A percentile compares a stretch with the other conserved stretches of the same genome.
Evolutionary conservation across 2,888 invertebrate species (phyloP).

Genomic region (Lamellibrachia columna): DNA sequence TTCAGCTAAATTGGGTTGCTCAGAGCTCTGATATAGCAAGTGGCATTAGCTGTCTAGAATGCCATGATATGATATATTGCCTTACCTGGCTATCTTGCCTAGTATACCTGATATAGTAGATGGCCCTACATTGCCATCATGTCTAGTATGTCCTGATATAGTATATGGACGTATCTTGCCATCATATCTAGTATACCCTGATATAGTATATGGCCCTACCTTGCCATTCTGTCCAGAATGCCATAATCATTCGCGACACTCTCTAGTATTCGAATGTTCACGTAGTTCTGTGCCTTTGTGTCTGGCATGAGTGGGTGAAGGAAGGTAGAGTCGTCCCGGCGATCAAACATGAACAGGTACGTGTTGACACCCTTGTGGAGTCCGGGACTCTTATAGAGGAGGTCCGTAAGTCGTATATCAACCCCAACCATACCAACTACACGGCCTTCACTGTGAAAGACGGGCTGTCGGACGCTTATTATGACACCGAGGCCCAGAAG

Average conservation of each 20-base stretch:
- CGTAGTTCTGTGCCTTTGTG: background rate
- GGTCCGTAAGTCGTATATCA: background rate
- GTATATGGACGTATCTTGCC: background rate
- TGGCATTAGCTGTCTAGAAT: no score
- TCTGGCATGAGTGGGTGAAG: background rate
- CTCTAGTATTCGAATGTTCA: background rate
- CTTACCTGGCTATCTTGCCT: no score
- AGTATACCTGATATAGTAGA: no score
- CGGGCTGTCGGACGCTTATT: background rate
- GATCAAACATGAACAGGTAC: background rate
- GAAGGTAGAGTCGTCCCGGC: background rate
- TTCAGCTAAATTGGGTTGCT: no score
- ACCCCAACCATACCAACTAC: background rate
- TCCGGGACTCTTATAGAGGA: background rate
- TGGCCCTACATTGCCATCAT: no score
- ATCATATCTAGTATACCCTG: background rate
- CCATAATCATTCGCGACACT: background rate
- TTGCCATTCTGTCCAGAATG: background rate
- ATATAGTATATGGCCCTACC: background rate
- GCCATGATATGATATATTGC: no score
- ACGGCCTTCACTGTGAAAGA: background rate
- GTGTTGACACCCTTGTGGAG: background rate
- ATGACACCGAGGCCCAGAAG: background rate
- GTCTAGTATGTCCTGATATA: background rate
- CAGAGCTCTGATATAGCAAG: no score